These are phyloP conservation scores for Liodrosophila aerea DNA, from an alignment of 2,888 invertebrate genomes.

Conservation along the genomic window DNA sequence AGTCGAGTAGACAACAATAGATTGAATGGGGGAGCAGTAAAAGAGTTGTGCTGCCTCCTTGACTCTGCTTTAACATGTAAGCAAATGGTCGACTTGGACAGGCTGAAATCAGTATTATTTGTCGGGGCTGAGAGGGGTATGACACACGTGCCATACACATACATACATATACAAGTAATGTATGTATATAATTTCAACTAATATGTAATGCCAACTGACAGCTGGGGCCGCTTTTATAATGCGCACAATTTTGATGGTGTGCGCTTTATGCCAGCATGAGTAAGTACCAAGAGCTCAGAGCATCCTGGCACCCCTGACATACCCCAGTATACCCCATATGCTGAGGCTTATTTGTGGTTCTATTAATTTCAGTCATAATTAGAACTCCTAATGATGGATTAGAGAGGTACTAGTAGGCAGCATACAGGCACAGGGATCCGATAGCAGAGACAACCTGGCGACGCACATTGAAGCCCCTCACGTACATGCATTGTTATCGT, in stretches of 20 bases:
- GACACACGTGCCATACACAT: not conserved
- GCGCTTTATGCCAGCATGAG: not conserved
- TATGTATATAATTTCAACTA: not conserved
- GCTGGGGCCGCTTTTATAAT: constrained; percentile 25
- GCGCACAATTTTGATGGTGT: constrained; percentile 3
- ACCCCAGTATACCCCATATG: not conserved
- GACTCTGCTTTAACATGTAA: not conserved
- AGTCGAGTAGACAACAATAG: constrained; percentile 10
- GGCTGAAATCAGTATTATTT: no score
- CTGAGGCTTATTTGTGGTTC: constrained; percentile 1
- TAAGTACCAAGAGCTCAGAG: not conserved
- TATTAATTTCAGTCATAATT: constrained; percentile 48
- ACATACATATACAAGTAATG: not conserved
- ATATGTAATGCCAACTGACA: constrained; percentile 1
- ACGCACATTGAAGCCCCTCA: constrained; percentile 35
- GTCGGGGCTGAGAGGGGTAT: not conserved
- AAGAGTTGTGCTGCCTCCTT: constrained; percentile 32
- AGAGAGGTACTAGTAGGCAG: not conserved
- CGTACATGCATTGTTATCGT: constrained; percentile 54
- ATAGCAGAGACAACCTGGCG: not conserved
- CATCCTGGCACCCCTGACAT: not conserved
- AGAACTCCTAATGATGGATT: constrained; percentile 40
- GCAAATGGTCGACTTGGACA: not conserved
- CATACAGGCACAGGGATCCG: no score
- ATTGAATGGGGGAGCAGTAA: constrained; percentile 30